Percentiles rank a stretch among this genome's conserved stretches.
Evolutionary conservation across 2,888 invertebrate species (phyloP).

Genomic region (Carterocephalus palaemon): DNA sequence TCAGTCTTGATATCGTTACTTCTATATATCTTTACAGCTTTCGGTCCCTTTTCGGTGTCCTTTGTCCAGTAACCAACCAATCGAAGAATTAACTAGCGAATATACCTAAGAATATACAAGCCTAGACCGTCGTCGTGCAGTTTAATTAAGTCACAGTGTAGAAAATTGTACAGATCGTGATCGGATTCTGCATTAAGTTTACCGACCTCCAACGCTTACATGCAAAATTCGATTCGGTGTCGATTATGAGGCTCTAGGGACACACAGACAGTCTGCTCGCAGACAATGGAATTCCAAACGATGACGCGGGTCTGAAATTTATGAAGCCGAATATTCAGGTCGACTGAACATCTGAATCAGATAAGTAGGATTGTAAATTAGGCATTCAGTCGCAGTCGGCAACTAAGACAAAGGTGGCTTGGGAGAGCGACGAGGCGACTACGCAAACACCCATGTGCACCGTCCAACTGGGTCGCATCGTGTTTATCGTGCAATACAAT

Average conservation of each 20-base stretch:
- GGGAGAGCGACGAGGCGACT: slow-evolving; percentile 60
- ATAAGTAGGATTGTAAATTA: slow-evolving; percentile 69
- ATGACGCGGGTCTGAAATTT: slow-evolving; percentile 58
- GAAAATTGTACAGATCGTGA: too few relatives aligned
- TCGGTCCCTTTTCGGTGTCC: too few relatives aligned
- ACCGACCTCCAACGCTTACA: slow-evolving; percentile 16
- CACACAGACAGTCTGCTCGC: slow-evolving; percentile 20
- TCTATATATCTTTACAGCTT: too few relatives aligned
- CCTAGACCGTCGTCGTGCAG: too few relatives aligned
- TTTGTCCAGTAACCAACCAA: too few relatives aligned
- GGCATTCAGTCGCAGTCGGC: slow-evolving; percentile 56
- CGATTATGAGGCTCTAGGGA: slow-evolving; percentile 8
- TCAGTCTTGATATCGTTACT: slow-evolving; percentile 44
- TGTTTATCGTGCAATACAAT: slow-evolving; percentile 54
- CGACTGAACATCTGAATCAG: slow-evolving; percentile 70
- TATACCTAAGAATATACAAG: too few relatives aligned
- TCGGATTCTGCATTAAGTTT: too few relatives aligned
- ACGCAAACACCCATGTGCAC: slow-evolving; percentile 59
- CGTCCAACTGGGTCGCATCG: slow-evolving; percentile 58
- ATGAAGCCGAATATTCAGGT: slow-evolving; percentile 69
- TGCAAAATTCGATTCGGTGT: background rate
- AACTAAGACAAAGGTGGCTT: slow-evolving; percentile 65
- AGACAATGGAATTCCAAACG: slow-evolving; percentile 59
- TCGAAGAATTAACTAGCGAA: too few relatives aligned
- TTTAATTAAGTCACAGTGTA: too few relatives aligned